Evolutionary conservation across 2,888 invertebrate genomes (phyloP), one percentile per base, ranked within the genome.

Genomic region (Sturmia bella): DNA sequence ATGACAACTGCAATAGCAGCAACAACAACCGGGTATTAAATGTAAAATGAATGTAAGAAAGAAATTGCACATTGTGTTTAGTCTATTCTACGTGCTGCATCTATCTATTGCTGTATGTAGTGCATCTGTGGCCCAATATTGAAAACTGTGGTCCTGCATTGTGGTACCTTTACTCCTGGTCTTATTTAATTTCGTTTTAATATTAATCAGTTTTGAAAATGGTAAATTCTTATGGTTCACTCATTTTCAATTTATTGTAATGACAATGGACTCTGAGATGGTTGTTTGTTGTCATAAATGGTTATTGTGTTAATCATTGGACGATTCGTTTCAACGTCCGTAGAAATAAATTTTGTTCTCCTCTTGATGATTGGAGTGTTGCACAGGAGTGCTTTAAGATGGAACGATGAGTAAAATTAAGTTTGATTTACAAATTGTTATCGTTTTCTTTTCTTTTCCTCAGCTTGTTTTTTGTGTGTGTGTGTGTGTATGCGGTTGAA

Each of bases 241-340:
- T 78, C 78, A 78, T 82, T 82, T 82, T 82, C 73, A 74, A 66
- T 82, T 82, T 64, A 78, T 82, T 82, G 73, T 82, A 82, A 82
- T 82, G 82, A 78, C 78, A 82, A 78, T 78, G 59, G 78, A 74
- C 78, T 78, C 74, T 74, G 54, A 41, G 76, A 48, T 70, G 68
- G 41, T 69, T 64, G 82, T 74, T 82, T 78, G 69, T 74, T 82
- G 82, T 78, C 78, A 78, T 82, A 82, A 82, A 82, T 78, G 64
- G 82, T 82, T 82, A 82, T 82, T 74, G 82, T 82, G 70, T 74
- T 82, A 78, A 82, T 82, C 82, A 82, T 78, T 64, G 59, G 52
- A 6, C 50, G 41, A 17, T 43, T 39, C 37, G 37, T 59, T 15
- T 21, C 13, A 17, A 13, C n/a, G 61, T 50, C 37, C 13, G 45